phyloP scores from a whole-genome alignment of 2,888 invertebrate species.

The Cantharis lateralis region DNA sequence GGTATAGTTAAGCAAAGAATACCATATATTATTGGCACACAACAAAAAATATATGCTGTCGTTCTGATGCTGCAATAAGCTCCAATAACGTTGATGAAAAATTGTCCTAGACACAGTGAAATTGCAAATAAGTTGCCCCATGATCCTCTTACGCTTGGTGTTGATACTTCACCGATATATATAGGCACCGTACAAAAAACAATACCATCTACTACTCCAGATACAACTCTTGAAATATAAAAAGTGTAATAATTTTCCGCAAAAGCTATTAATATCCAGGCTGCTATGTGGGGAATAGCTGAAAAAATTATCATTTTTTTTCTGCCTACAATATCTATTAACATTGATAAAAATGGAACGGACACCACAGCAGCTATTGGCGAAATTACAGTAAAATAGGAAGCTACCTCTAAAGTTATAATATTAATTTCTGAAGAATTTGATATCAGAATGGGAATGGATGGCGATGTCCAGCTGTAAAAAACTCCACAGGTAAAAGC shows the following conservation, averaged over 20 bases:
- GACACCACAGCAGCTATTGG: conserved; percentile 40
- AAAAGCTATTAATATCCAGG: conserved; percentile 40
- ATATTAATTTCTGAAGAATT: conserved; percentile 40
- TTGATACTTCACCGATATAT: conserved; percentile 46
- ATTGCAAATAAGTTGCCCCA: conserved; percentile 45
- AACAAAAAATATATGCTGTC: conserved; percentile 62
- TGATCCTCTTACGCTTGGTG: conserved; percentile 44
- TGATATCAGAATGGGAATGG: conserved; percentile 44
- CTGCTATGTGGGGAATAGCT: conserved; percentile 41
- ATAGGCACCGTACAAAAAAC: conserved; percentile 42
- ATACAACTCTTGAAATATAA: conserved; percentile 42
- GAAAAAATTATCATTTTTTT: conserved; percentile 42
- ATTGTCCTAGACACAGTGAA: conserved; percentile 40
- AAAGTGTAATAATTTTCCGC: conserved; percentile 41
- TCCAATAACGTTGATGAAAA: conserved; percentile 59
- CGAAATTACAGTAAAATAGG: conserved; percentile 47
- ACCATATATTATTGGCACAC: conserved; percentile 62
- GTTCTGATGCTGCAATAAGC: conserved; percentile 60
- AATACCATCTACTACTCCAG: conserved; percentile 42
- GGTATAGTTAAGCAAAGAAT: conserved; percentile 65
- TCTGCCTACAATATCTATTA: conserved; percentile 45
- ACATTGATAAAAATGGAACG: conserved; percentile 38
- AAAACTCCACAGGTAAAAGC: conserved; percentile 39
- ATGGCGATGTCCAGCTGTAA: conserved; percentile 48
- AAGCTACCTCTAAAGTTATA: conserved; percentile 46